Evolutionary conservation across 2,113 vertebrate species (phyloP).

Genomic region (Hippocampus barbouri): DNA sequence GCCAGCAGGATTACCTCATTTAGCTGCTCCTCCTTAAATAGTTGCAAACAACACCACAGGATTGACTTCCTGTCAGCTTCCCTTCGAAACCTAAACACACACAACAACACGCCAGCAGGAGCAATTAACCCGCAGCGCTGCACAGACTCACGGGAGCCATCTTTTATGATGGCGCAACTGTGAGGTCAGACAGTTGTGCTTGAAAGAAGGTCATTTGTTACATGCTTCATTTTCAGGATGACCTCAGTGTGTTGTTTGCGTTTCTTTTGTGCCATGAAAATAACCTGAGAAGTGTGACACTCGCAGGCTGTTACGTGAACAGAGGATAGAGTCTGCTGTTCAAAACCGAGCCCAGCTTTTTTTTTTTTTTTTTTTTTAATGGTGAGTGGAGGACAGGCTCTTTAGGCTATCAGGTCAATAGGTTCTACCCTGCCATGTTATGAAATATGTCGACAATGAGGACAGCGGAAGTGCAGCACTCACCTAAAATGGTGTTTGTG

Average conservation of each 20-base stretch:
- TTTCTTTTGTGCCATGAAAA: constrained; percentile 20
- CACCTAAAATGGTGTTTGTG: constrained; percentile 12
- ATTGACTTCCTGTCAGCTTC: constrained; percentile 51
- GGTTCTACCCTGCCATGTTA: constrained; percentile 34
- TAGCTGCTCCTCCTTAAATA: constrained; percentile 24
- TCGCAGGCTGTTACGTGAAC: constrained; percentile 27
- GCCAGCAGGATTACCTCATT: constrained; percentile 18
- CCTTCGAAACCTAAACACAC: constrained; percentile 17
- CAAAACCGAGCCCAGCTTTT: constrained; percentile 3
- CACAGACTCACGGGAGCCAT: constrained; percentile 28
- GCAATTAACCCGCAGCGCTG: constrained; percentile 32
- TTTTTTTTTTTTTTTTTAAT: constrained; percentile 2
- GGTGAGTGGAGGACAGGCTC: constrained; percentile 37
- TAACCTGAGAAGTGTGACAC: constrained; percentile 16
- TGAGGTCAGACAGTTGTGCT: constrained; percentile 31
- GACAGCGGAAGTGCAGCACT: constrained; percentile 5
- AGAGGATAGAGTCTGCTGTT: constrained; percentile 16
- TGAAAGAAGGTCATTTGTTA: constrained; percentile 36
- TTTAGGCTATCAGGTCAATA: constrained; percentile 41
- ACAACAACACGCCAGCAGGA: constrained; percentile 40
- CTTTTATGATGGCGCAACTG: constrained; percentile 22
- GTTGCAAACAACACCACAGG: constrained; percentile 35
- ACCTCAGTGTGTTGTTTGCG: background rate
- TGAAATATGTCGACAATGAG: constrained; percentile 44
- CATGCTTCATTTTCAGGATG: constrained; percentile 1